A percentile compares a stretch with the other conserved stretches of the same genome.
Conservation (phyloP, 2,797 vertebrate genomes). For the Pangasius djambal region DNA sequence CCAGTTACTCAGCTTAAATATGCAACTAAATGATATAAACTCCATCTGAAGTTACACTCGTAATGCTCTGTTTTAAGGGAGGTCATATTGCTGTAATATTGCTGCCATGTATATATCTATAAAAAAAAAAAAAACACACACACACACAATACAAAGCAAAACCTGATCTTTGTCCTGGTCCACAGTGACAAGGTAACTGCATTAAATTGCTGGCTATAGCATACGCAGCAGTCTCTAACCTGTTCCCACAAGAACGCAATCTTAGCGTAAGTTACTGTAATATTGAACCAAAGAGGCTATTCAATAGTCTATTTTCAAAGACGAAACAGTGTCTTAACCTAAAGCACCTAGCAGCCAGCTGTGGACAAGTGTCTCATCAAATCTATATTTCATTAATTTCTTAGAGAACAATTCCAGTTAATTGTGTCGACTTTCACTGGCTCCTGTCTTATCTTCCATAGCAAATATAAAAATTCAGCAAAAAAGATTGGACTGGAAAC, state of each 20-base stretch:
- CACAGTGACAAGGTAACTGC: constrained; percentile 7
- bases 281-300: constrained; percentile 36
- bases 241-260: constrained; percentile 14
- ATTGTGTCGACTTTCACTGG: constrained; percentile 41
- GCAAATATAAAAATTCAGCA: constrained; percentile 62
- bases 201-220: not conserved
- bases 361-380: constrained; percentile 35
- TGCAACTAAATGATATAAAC: not conserved
- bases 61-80: not conserved
- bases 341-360: constrained; percentile 14
- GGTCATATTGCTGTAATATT: not conserved
- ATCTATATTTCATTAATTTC: constrained; percentile 55
- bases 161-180: not conserved
- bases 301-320: constrained; percentile 44
- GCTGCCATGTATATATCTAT: not conserved
- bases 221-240: not conserved
- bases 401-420: constrained; percentile 46
- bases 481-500: constrained; percentile 62
- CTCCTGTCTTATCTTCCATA: constrained; percentile 45
- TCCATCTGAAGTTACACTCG: not conserved
- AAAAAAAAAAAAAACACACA: not conserved
- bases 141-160: not conserved
- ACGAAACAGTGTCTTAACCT: constrained; percentile 40
- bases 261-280: not conserved
- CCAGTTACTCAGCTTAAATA: constrained; percentile 1